phyloP scores from a whole-genome alignment of 2,888 invertebrate species.

The Drosophila kambysellisi region DNA sequence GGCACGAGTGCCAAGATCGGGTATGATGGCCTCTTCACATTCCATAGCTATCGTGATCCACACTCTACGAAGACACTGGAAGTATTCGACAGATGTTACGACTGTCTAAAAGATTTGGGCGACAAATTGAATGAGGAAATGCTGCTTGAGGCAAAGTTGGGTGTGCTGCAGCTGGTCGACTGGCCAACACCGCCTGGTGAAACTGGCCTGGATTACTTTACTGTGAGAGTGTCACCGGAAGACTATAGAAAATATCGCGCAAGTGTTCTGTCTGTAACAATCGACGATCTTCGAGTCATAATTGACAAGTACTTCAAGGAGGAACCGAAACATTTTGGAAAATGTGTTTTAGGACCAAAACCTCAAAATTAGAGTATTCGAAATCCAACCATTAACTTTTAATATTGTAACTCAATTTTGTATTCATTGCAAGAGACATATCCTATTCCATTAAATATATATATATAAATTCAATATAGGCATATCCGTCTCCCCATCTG shows the following conservation, averaged over 20 bases:
- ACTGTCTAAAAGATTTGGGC: slow-evolving; percentile 90
- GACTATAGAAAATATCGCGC: slow-evolving; percentile 91
- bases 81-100: slow-evolving; percentile 90
- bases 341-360: slow-evolving; percentile 90
- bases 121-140: slow-evolving; percentile 88
- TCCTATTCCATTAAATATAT: neutral
- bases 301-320: slow-evolving; percentile 89
- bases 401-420: neutral
- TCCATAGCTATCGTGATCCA: slow-evolving; percentile 96
- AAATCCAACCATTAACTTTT: neutral
- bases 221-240: slow-evolving; percentile 91
- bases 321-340: slow-evolving; percentile 86
- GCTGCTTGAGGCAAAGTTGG: slow-evolving; percentile 94
- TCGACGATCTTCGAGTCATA: slow-evolving; percentile 89
- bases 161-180: slow-evolving; percentile 94
- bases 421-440: neutral
- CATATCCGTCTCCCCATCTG: neutral
- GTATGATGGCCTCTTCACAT: slow-evolving; percentile 91
- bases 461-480: neutral
- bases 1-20: slow-evolving; percentile 93
- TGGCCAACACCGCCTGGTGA: slow-evolving; percentile 93
- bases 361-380: slow-evolving; percentile 69
- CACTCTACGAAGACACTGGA: slow-evolving; percentile 92
- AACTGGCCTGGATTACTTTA: slow-evolving; percentile 91
- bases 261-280: slow-evolving; percentile 89